Evolutionary conservation across 64 coral and sea anemone genomes (phyloP), one percentile per base, ranked within the genome.

Genomic region (Pocillopora damicornis): DNA sequence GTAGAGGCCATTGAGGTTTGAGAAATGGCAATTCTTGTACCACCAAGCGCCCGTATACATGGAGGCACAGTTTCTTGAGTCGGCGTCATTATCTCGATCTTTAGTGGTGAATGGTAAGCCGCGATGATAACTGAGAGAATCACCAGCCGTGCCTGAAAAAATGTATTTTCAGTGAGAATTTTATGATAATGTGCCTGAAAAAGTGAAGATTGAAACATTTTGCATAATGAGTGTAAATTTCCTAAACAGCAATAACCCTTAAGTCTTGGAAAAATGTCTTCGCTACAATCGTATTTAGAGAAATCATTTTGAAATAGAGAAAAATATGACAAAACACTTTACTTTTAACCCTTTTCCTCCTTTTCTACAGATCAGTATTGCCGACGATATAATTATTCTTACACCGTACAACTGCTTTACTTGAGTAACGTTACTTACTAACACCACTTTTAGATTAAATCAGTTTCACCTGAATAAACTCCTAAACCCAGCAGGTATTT

Each of bases 381-480:
- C 42, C 42, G 7, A 51, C 42, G 7, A 51, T 4, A 51, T 51
- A 7, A 51, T 51, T 51, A 1, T 51, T 51, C 7, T 51, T 51
- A 51, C 42, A 51, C 7, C 2, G 42, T 30, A 0, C 2, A 51
- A 51, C 42, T 51, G 42, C 42, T 51, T 51, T 22, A 71, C 5
- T 11, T n/a, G 20, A 26, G 1, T 8, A 22, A 10, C 67, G 20
- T 11, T 71, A 10, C 5, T 9, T 11, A 71, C 22, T 63, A 15
- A 13, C 15, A 67, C 64, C 17, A 20, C 22, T 67, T 15, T 7
- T 18, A 71, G 10, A 71, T 23, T 63, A 15, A 71, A 11, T 71
- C 22, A 89, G 58, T 59, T 35, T 30, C 83, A 91, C 89, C 89
- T 15, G 35, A 45, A 72, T 91, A 91, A 14, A 60, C 61, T 23